Evolutionary conservation across 2,888 invertebrate genomes (phyloP), one percentile per base, ranked within the genome.

Genomic region (Apamea sordens): DNA sequence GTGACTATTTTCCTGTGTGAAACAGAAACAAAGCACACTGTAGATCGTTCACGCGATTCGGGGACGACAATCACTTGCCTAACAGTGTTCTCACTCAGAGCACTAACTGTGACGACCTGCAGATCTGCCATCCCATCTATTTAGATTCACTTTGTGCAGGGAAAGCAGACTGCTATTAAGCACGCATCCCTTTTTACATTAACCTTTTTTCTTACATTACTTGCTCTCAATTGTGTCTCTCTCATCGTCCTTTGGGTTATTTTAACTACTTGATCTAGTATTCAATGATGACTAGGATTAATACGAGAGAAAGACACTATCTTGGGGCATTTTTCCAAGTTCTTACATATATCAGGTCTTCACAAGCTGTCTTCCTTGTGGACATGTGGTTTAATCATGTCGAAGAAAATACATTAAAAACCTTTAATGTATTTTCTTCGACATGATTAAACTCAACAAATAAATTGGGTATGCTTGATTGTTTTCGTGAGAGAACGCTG

Each of bases 1-100:
- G 67, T 41, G n/a, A 59, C 63, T 67, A 68, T 74, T 76, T 79
- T 80, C 80, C 73, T 84, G 61, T 87, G 84, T 68, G 80, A 86
- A 79, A 21, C 69, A 86, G 47, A 83, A 73, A 86, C 85, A 85
- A 84, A 84, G 80, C 50, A 63, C 2, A 28, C 21, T 68, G 61
- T 67, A 84, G 85, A 85, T 85, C 53, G 64, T 74, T 79, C 80
- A 56, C 76, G 80, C 76, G 85, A 85, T 85, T 76, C 28, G 47
- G 28, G 41, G 28, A 72, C 50, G 75, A 74, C 84, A 73, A 72
- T 84, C 47, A 50, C 61, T 84, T 76, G 73, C 56, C 15, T 67
- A 72, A 78, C 71, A 41, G 32, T 70, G 50, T 85, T 85, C 85
- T 72, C 76, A 80, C 87, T 76, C 41, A 53, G 41, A 61, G 65